These are phyloP conservation scores for Danio choprae DNA, from an alignment of 2,797 vertebrate species.

Conservation along the genomic window DNA sequence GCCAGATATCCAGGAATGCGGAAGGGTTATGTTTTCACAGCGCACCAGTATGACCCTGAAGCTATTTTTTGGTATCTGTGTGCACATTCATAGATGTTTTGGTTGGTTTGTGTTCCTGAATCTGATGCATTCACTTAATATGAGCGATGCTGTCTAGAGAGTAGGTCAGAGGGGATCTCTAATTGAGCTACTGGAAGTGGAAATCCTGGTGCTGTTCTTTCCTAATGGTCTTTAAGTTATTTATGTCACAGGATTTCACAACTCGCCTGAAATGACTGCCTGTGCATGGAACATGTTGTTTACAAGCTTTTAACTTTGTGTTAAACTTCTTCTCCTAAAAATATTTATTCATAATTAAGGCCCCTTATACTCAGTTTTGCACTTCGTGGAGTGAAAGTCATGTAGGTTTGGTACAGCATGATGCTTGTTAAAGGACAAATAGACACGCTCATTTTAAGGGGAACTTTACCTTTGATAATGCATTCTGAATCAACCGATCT, in stretches of 20 bases:
- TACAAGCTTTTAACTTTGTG: constrained; percentile 3
- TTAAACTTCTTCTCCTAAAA: background rate
- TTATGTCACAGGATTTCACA: background rate
- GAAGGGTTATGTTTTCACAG: constrained; percentile 22
- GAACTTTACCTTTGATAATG: no score
- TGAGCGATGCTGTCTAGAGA: background rate
- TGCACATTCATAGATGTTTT: background rate
- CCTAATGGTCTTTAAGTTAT: constrained; percentile 24
- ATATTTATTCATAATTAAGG: no score
- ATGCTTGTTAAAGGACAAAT: no score
- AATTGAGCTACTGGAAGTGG: constrained; percentile 12
- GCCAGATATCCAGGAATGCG: background rate
- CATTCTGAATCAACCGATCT: no score
- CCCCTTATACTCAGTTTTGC: no score
- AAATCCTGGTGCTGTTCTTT: constrained; percentile 31
- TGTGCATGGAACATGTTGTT: background rate
- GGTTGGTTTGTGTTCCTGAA: background rate
- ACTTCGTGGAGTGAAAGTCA: no score
- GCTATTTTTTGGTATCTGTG: background rate
- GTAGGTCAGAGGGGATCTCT: constrained; percentile 2
- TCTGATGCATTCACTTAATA: background rate
- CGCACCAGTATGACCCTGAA: constrained; percentile 30
- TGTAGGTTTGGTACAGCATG: no score
- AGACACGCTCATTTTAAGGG: no score
- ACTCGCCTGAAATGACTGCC: background rate